phyloP scores from a whole-genome alignment of 2,113 vertebrate genomes.

The Crotalus tigris region DNA sequence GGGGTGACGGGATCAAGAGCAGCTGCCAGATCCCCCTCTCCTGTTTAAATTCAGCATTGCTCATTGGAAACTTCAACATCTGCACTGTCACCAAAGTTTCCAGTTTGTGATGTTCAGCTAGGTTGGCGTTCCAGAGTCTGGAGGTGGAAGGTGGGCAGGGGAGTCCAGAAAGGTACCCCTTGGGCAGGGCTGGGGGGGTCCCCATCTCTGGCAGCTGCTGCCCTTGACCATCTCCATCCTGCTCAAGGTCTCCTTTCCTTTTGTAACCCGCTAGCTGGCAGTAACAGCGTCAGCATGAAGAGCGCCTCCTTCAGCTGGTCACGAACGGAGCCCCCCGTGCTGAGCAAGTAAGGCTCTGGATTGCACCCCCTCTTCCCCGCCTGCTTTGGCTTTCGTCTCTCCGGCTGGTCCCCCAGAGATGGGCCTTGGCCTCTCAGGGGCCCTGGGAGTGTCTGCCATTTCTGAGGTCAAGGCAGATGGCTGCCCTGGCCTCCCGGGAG shows the following conservation, averaged over 20 bases:
- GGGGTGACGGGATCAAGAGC: neutral
- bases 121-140: neutral
- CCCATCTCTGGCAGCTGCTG: neutral
- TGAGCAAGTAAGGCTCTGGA: constrained; percentile 75
- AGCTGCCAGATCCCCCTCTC: too few species aligned
- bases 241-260: neutral
- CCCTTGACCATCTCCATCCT: neutral
- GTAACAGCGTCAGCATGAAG: constrained; percentile 76
- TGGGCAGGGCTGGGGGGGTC: neutral
- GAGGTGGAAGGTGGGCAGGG: neutral
- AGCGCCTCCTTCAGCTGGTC: constrained; percentile 90
- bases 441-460: neutral
- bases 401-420: neutral
- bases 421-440: neutral
- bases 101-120: neutral
- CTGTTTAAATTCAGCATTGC: neutral
- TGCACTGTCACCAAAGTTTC: neutral
- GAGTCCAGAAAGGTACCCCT: neutral
- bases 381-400: neutral
- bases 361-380: neutral
- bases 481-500: neutral
- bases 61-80: neutral
- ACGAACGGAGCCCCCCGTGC: constrained; percentile 73
- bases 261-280: constrained; percentile 62
- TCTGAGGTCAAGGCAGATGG: neutral